Conservation (phyloP, 2,888 invertebrate genomes). For the Frankliniella fusca region DNA sequence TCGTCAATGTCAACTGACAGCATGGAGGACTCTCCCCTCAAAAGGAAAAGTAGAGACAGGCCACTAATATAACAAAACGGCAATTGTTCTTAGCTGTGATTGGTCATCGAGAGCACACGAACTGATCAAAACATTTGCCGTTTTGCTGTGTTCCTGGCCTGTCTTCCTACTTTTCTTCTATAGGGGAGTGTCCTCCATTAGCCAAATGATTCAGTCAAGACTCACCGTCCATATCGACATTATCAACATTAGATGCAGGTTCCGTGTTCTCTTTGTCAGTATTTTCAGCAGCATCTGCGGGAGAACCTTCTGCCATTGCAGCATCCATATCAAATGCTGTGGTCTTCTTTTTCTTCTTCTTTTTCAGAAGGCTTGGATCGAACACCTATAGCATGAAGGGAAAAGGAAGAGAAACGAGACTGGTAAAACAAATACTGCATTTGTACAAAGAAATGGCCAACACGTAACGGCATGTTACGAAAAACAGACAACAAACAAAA, state of each 20-base stretch:
- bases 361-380: conserved; percentile 74
- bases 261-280: conserved; percentile 53
- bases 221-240: conserved; percentile 60
- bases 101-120: too few species aligned
- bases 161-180: too few species aligned
- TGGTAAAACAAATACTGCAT: background rate
- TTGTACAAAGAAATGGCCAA: too few species aligned
- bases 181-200: too few species aligned
- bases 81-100: too few species aligned
- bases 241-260: conserved; percentile 56
- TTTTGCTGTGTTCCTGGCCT: too few species aligned
- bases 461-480: too few species aligned
- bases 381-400: conserved; percentile 58
- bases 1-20: background rate
- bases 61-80: too few species aligned
- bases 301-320: conserved; percentile 62
- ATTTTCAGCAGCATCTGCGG: conserved; percentile 53
- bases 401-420: background rate
- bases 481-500: too few species aligned
- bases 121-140: too few species aligned
- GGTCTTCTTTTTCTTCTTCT: conserved; percentile 97
- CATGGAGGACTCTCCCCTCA: too few species aligned
- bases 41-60: too few species aligned
- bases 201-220: background rate
- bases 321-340: conserved; percentile 87